Evolutionary conservation across 2,797 vertebrate genomes (phyloP), one percentile per base, ranked within the genome.

Genomic region (Heteromormyrus szaboi): DNA sequence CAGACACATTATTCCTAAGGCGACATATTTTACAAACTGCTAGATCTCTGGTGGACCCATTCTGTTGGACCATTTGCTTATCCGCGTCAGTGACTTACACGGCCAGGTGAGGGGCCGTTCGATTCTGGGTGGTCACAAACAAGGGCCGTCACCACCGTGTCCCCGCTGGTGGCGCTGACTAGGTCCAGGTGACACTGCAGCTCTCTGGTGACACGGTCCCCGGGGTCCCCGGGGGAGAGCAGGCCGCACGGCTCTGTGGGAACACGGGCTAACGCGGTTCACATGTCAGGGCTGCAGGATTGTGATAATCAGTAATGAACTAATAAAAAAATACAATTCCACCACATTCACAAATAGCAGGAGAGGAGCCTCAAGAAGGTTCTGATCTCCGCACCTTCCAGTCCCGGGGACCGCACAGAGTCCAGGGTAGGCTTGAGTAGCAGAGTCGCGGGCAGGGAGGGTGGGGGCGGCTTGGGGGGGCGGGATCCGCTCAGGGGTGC

Each of bases 121-220:
- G 37, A 19, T 7, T 79, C 25, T 5, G n/a, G 54, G 6, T 4
- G 17, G 17, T 37, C 53, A 85, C 95, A 93, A 88, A 98, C 99
- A 97, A 99, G 97, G 79, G 98, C 98, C 53, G 97, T 99, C 87
- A 99, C 98, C 54, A 99, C 95, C 95, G 99, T 99, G 91, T 99
- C 97, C 90, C 98, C 98, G 81, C 98, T 99, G 89, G 98, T 99
- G 91, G 98, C 98, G 51, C 98, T 99, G 90, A 98, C 99, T 88
- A 99, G 96, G 95, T 99, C 98, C 95, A 99, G 94, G 92, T 98
- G 99, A 94, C 98, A 98, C 93, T 97, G 98, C 79, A 97, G 96
- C 90, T 99, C 98, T 95, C 97, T 98, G 91, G 96, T 94, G 90
- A 97, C 91, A 93, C 93, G 94, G 89, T 97, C 97, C 86, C 96